These are phyloP conservation scores for Trematocara marginatum DNA, from an alignment of 2,113 vertebrate genomes.

Conservation along the genomic window DNA sequence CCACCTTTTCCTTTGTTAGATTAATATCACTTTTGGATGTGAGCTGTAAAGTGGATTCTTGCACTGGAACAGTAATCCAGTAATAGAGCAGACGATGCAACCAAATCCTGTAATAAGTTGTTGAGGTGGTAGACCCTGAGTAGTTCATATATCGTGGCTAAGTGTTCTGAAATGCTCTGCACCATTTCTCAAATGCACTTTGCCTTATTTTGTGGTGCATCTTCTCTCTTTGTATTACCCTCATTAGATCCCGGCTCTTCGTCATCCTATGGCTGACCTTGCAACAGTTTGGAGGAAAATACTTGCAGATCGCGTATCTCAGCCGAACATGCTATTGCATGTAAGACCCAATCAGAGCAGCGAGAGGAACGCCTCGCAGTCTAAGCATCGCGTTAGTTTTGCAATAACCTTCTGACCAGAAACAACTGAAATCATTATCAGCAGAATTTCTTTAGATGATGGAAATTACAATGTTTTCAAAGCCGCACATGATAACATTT, in stretches of 20 bases:
- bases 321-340: not conserved
- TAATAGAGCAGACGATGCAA: slow-evolving; percentile 46
- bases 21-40: slow-evolving; percentile 57
- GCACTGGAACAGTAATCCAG: slow-evolving; percentile 34
- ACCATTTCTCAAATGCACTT: slow-evolving; percentile 46
- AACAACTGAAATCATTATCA: slow-evolving; percentile 69
- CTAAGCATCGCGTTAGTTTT: not conserved
- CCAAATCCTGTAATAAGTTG: slow-evolving; percentile 62
- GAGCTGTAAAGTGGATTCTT: slow-evolving; percentile 58
- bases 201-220: slow-evolving; percentile 11
- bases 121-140: slow-evolving; percentile 70
- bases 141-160: slow-evolving; percentile 74
- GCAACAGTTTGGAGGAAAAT: not conserved
- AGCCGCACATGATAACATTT: slow-evolving; percentile 73
- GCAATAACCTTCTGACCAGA: not conserved
- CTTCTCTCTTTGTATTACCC: not conserved
- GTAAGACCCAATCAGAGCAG: not conserved
- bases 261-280: slow-evolving; percentile 23
- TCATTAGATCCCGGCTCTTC: slow-evolving; percentile 2
- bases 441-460: slow-evolving; percentile 73
- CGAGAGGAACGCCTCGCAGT: not conserved
- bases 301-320: not conserved
- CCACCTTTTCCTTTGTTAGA: slow-evolving; percentile 66
- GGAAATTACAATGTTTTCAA: slow-evolving; percentile 79
- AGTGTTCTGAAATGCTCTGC: slow-evolving; percentile 63